Conservation (phyloP, 2,888 invertebrate species). For the Adelphocoris suturalis region DNA sequence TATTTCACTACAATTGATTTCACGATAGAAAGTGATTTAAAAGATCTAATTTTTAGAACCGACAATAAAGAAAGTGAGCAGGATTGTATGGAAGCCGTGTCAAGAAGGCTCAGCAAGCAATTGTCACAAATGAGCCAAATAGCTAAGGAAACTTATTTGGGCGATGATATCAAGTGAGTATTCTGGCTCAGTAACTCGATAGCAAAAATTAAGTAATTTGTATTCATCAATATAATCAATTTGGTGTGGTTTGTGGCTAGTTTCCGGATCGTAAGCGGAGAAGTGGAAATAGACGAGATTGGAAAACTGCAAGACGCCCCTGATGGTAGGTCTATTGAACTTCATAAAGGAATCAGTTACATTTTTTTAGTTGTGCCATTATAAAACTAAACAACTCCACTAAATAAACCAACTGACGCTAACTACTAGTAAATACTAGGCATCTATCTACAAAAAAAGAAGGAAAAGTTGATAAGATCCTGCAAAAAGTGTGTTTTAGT, state of each 20-base stretch:
- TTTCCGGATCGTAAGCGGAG: background rate
- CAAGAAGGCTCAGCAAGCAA: conserved; percentile 28
- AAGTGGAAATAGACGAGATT: background rate
- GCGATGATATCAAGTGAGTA: conserved; percentile 28
- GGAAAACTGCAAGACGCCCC: background rate
- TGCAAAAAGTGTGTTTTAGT: too few species aligned
- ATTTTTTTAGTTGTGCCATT: too few species aligned
- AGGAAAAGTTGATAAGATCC: too few species aligned
- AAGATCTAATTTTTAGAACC: background rate
- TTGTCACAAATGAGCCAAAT: conserved; percentile 50
- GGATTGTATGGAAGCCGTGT: conserved; percentile 28
- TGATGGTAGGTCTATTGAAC: background rate
- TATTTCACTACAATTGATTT: too few species aligned
- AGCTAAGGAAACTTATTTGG: background rate
- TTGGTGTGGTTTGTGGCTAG: background rate
- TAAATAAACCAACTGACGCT: too few species aligned
- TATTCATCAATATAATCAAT: background rate
- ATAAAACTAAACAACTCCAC: too few species aligned
- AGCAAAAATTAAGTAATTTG: background rate
- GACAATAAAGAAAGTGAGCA: background rate
- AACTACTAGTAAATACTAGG: too few species aligned
- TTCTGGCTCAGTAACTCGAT: background rate
- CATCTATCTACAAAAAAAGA: too few species aligned
- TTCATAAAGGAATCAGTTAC: background rate
- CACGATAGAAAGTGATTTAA: too few species aligned